These are phyloP conservation scores for Anguilla megastoma DNA, from an alignment of 2,797 vertebrate species.

Conservation along the genomic window DNA sequence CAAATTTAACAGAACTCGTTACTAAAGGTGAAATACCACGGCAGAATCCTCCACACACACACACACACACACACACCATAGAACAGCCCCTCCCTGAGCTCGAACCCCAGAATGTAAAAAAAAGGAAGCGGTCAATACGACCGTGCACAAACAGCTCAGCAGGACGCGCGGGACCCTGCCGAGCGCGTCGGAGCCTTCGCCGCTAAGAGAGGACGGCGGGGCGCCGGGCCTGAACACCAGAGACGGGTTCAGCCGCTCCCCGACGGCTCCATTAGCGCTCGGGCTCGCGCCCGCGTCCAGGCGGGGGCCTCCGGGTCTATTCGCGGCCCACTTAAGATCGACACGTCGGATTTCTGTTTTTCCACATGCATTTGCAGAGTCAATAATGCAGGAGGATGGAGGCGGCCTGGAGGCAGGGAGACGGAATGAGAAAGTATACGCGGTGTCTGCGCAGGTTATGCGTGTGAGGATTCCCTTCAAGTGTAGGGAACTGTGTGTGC, in stretches of 20 bases:
- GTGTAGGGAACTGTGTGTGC: not conserved
- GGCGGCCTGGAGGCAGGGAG: not conserved
- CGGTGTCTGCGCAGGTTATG: not conserved
- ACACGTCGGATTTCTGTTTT: not conserved
- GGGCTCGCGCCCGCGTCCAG: not conserved
- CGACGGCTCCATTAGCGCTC: not conserved
- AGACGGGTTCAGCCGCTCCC: not conserved
- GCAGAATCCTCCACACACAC: not conserved
- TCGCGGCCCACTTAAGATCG: slow-evolving; percentile 5
- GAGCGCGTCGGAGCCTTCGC: not conserved
- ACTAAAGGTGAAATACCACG: not conserved
- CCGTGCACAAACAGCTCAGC: not conserved
- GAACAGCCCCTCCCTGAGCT: not conserved
- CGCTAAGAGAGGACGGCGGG: not conserved
- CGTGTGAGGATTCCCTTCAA: not conserved
- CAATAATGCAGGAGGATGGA: not conserved
- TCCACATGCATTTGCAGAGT: slow-evolving; percentile 14
- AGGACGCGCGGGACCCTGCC: not conserved
- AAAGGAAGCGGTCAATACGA: not conserved
- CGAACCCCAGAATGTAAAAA: not conserved
- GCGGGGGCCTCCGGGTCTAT: not conserved
- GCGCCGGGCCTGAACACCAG: not conserved
- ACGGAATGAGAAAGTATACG: not conserved
- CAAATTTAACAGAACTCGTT: not conserved
- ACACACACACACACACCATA: not conserved